Percentiles rank a stretch among this genome's conserved stretches.
Evolutionary conservation across 2,113 vertebrate genomes (phyloP).

Genomic region (Trinectes maculatus): DNA sequence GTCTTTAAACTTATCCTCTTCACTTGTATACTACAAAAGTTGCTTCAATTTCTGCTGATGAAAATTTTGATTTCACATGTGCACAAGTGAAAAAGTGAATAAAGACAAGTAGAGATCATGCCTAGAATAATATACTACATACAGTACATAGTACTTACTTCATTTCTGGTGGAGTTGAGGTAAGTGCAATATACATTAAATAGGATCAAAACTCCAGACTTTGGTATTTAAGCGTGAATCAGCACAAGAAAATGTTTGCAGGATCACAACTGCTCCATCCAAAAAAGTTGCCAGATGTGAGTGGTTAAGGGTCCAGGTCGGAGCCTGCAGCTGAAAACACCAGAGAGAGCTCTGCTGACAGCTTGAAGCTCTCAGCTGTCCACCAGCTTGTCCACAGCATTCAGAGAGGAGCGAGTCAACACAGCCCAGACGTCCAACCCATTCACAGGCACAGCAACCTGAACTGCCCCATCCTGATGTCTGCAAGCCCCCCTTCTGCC

Average conservation of each 20-base stretch:
- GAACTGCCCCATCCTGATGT: constrained; percentile 64
- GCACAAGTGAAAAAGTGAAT: neutral
- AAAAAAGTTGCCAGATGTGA: constrained; percentile 43
- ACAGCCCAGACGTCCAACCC: constrained; percentile 38
- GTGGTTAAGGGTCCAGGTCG: constrained; percentile 43
- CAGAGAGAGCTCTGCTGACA: constrained; percentile 48
- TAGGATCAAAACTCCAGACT: constrained; percentile 57
- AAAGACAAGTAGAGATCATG: neutral
- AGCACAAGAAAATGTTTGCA: constrained; percentile 13
- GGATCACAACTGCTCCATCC: constrained; percentile 57
- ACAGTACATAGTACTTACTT: constrained; percentile 75
- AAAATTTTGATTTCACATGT: neutral
- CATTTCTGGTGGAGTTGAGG: constrained; percentile 72
- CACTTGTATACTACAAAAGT: neutral
- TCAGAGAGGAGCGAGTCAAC: constrained; percentile 54
- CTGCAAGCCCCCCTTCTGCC: constrained; percentile 20
- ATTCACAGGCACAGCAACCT: constrained; percentile 64
- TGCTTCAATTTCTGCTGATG: neutral
- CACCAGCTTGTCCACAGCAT: constrained; percentile 49
- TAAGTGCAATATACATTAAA: constrained; percentile 70
- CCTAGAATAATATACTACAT: no score
- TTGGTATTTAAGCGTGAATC: constrained; percentile 60
- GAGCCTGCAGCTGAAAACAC: constrained; percentile 30
- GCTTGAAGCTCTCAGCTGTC: constrained; percentile 55
- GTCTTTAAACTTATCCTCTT: no score